Base-by-base conservation (phyloP, 2,113 vertebrate species). In the Calypte anna region DNA sequence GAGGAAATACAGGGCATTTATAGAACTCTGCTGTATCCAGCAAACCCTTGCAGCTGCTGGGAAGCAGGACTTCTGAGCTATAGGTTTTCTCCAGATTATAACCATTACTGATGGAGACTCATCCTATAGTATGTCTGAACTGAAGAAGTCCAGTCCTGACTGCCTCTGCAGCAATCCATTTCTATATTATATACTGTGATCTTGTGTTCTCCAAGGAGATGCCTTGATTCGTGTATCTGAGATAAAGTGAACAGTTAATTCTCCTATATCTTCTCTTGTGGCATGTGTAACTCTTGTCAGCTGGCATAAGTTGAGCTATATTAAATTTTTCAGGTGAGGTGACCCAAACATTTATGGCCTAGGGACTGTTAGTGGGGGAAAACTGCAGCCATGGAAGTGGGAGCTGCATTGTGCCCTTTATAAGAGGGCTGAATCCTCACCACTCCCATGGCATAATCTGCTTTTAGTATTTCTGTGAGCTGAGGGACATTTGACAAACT, bases 1-100 rank as follows among this genome's bases (percentile, higher is more conserved):
- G 6, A 46, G 31, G 66, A 78, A 85, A 55, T 22, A 40, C 40
- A 33, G 0, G 2, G 24, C 21, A 17, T 2, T 3, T 31, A 9
- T 20, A 53, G 22, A 40, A 40, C 6, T 18, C 53, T 82, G 44
- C 17, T 53, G 16, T 59, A 3, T 0, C 3, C 0, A 1, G 28
- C 44, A 40, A 4, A 33, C 14, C 9, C 33, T 50, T 2, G 2
- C 44, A 76, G 63, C 44, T 58, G 27, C 51, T 64, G 40, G 59
- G 63, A 44, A 76, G 17, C 15, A 3, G 19, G 36, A 54, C 31
- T 79, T 59, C 22, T 75, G 28, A 7, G 31, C 23, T 76, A 20
- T 23, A 57, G 8, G 15, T 53, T 57, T 51, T 53, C 70, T 91
- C 48, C 15, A 38, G 25, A n/a, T 57, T 14, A 10, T 38, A 66